Percentiles rank a stretch among this genome's conserved stretches.
Evolutionary conservation across 2,888 invertebrate species (phyloP).

Genomic region (Amiota mariae): DNA sequence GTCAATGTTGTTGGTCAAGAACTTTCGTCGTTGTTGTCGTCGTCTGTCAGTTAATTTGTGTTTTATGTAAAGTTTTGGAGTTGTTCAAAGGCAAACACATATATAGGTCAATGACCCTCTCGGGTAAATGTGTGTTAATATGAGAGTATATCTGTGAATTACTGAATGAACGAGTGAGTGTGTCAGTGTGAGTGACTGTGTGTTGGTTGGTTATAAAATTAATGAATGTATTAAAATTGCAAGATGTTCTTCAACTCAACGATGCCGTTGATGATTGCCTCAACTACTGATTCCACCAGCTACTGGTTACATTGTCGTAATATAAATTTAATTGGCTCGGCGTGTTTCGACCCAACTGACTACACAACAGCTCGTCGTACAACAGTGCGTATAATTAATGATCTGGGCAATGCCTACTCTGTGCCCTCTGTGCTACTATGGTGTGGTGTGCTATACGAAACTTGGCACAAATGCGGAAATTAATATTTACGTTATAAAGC

Average conservation of each 20-base stretch:
- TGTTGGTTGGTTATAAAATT: conserved; percentile 55
- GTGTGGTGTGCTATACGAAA: background rate
- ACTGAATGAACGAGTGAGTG: conserved; percentile 6
- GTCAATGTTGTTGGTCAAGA: background rate
- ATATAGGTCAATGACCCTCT: conserved; percentile 65
- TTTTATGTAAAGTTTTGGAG: conserved; percentile 27
- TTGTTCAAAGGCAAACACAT: background rate
- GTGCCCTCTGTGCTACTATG: no score
- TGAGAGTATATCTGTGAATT: background rate
- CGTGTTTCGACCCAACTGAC: conserved; percentile 37
- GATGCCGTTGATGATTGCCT: conserved; percentile 15
- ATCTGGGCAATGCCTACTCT: conserved; percentile 38
- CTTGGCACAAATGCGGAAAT: conserved; percentile 9
- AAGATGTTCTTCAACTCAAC: conserved; percentile 42
- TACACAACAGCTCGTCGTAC: background rate
- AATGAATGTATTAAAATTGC: conserved; percentile 66
- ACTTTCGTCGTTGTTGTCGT: background rate
- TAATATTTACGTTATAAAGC: background rate
- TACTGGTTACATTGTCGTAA: conserved; percentile 37
- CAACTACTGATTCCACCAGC: background rate
- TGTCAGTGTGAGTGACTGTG: conserved; percentile 49
- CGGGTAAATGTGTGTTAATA: conserved; percentile 36
- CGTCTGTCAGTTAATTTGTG: conserved; percentile 57
- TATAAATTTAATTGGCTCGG: conserved; percentile 61
- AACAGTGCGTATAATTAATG: conserved; percentile 63